Base-by-base conservation (phyloP, 2,888 invertebrate genomes). In the Alcis repandata region DNA sequence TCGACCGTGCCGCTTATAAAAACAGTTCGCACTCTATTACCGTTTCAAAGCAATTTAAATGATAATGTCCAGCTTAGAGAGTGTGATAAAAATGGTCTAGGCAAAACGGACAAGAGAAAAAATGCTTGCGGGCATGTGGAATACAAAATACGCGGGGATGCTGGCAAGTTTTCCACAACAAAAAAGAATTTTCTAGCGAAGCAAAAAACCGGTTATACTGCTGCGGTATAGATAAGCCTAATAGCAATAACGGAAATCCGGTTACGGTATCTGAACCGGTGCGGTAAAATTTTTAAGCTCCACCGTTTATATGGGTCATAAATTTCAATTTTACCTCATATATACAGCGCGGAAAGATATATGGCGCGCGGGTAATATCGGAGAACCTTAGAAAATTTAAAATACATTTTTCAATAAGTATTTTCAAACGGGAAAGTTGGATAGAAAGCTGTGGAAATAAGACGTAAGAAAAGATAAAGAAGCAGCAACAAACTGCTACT, bases 11-110 rank as follows among this genome's bases (percentile, higher is more conserved):
- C 58, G 41, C 22, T 59, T 56, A 53, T 71, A 63, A 56, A 68
- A 63, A 69, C 62, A 71, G 60, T 70, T 63, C 57, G 59, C 71
- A 65, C 69, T 57, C 63, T 63, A 67, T 64, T 49, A 48, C 63
- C 51, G 58, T 58, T 49, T 58, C 58, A 66, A 60, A 48, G 65
- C 72, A 73, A 79, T 80, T 75, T 74, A 75, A 77, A 79, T 79
- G 79, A 72, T 76, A 79, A 79, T 78, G 68, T 71, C 64, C 60
- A 65, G 66, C 69, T 72, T 56, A 70, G 49, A 49, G 45, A 54
- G 60, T 67, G 64, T 67, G 64, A 74, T 69, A 74, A 71, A 68
- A 43, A 73, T 67, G 51, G 63, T 71, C 72, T 73, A 66, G 60
- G 46, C 64, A 71, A 75, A 75, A 72, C 62, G 71, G 73, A 71